Conservation (phyloP, 2,888 invertebrate species). For the Caradrina clavipalpis region DNA sequence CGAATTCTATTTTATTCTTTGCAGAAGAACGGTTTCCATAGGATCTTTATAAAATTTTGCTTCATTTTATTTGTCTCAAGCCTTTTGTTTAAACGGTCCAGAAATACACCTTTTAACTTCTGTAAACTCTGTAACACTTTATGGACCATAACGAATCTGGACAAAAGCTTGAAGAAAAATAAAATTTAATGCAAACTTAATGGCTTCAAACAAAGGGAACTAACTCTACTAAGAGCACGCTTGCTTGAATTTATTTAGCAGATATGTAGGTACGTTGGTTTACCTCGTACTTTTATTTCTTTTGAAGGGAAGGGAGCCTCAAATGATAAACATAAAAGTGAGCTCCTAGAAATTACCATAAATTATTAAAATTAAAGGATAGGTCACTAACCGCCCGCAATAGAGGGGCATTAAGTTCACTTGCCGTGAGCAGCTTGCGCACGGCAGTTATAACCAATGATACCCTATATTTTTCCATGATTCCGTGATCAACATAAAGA, state of each 20-base stretch:
- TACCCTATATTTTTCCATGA: slow-evolving; percentile 53
- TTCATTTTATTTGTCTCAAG: not conserved
- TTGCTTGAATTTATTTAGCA: slow-evolving; percentile 35
- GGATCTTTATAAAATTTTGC: not conserved
- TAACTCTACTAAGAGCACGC: slow-evolving; percentile 37
- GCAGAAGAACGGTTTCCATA: not conserved
- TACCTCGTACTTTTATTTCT: slow-evolving; percentile 19
- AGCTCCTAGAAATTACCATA: not conserved
- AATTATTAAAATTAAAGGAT: slow-evolving; percentile 15
- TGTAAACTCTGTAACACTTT: slow-evolving; percentile 50
- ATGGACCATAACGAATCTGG: slow-evolving; percentile 58
- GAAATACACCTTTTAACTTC: slow-evolving; percentile 40
- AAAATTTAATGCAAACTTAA: slow-evolving; percentile 29
- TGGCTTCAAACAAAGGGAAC: slow-evolving; percentile 50
- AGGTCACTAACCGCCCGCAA: slow-evolving; percentile 16
- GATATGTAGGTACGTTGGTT: slow-evolving; percentile 12
- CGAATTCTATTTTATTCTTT: not conserved
- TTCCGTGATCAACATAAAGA: slow-evolving; percentile 56
- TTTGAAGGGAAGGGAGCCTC: slow-evolving; percentile 13
- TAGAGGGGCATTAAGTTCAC: slow-evolving; percentile 22
- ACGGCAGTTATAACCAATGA: slow-evolving; percentile 8
- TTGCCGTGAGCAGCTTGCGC: slow-evolving; percentile 22
- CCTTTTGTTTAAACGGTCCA: slow-evolving; percentile 35
- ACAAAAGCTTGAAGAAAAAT: slow-evolving; percentile 55
- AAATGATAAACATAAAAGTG: slow-evolving; percentile 19